phyloP scores from a whole-genome alignment of 2,797 vertebrate species.

The Acipenser oxyrinchus region DNA sequence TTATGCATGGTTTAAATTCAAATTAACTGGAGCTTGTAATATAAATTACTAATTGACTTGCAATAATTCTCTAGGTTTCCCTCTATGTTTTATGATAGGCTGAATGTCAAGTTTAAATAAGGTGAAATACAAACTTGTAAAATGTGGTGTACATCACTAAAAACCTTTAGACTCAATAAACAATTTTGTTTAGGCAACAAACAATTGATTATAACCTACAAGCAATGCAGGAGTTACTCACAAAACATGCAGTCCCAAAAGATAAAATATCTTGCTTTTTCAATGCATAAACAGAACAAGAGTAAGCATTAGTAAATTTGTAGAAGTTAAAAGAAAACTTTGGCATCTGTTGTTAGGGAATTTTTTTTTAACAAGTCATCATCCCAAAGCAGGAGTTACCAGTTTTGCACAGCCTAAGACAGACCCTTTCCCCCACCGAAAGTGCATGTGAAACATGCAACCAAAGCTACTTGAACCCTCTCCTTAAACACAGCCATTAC shows the following conservation, averaged over 20 bases:
- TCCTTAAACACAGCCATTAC: not conserved
- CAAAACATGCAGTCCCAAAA: conserved; percentile 70
- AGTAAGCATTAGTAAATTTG: conserved; percentile 21
- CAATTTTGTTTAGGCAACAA: conserved; percentile 34
- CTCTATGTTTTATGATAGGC: too few species aligned
- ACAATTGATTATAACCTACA: conserved; percentile 38
- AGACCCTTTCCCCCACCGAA: not conserved
- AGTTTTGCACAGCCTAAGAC: conserved; percentile 4
- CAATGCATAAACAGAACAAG: conserved; percentile 16
- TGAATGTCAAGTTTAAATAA: too few species aligned
- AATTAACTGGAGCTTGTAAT: too few species aligned
- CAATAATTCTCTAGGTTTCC: too few species aligned
- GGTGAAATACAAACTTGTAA: not conserved
- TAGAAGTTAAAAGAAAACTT: not conserved
- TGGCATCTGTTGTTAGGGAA: conserved; percentile 5
- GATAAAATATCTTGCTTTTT: conserved; percentile 20
- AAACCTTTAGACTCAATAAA: conserved; percentile 33
- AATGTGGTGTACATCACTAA: conserved; percentile 24
- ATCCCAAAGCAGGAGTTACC: conserved; percentile 20
- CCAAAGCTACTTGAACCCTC: conserved; percentile 12
- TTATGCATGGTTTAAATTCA: too few species aligned
- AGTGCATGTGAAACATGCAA: conserved; percentile 6
- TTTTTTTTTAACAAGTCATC: not conserved
- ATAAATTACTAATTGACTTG: too few species aligned
- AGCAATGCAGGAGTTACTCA: conserved; percentile 66